These are phyloP conservation scores for Machimus rusticus DNA, from an alignment of 2,888 invertebrate species.

Conservation along the genomic window DNA sequence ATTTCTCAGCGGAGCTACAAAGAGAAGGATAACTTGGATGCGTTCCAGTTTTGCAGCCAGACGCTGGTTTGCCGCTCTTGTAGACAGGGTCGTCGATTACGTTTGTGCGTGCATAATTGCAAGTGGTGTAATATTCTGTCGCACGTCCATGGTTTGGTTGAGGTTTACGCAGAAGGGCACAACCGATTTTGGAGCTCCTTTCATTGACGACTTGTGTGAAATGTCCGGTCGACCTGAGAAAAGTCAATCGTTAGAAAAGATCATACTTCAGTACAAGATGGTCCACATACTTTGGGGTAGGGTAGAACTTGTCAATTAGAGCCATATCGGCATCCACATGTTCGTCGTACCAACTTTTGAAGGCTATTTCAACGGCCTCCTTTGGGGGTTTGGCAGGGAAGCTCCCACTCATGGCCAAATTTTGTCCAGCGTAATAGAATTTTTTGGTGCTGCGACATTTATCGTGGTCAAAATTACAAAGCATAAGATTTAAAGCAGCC, in stretches of 20 bases:
- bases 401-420: neutral
- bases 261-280: neutral
- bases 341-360: constrained; percentile 40
- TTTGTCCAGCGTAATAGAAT: constrained; percentile 41
- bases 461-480: constrained; percentile 44
- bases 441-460: constrained; percentile 21
- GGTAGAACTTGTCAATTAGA: neutral
- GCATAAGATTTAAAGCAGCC: constrained; percentile 49
- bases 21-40: constrained; percentile 50
- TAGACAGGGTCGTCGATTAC: constrained; percentile 46
- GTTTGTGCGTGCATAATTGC: constrained; percentile 56
- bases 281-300: neutral
- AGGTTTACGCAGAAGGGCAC: constrained; percentile 50
- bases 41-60: constrained; percentile 52
- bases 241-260: neutral
- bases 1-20: constrained; percentile 35
- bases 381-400: neutral
- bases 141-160: constrained; percentile 39
- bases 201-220: constrained; percentile 56
- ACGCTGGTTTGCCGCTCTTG: constrained; percentile 47
- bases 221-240: constrained; percentile 49
- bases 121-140: constrained; percentile 52
- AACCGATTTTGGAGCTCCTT: constrained; percentile 53
- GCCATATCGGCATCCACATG: constrained; percentile 22
- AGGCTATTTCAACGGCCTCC: neutral